Evolutionary conservation across 2,888 invertebrate genomes (phyloP), one percentile per base, ranked within the genome.

Genomic region (Crossocerus cetratus): DNA sequence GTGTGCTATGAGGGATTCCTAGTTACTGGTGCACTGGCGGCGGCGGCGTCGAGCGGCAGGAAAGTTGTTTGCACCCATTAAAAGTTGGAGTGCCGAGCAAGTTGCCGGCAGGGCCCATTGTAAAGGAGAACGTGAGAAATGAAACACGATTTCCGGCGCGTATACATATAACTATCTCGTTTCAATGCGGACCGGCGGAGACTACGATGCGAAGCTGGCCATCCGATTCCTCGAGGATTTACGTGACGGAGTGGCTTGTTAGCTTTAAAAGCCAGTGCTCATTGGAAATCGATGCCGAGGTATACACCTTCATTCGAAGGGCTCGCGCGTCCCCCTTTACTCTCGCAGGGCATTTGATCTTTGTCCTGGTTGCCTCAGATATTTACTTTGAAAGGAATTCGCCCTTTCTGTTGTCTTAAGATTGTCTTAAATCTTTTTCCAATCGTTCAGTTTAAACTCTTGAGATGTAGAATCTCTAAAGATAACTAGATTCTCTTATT

Each of bases 211-310:
- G 76, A 66, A 73, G 68, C 67, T 69, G 62, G 64, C 62, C 65
- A 32, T 32, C 69, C 72, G 67, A 76, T 76, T 70, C 66, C 61
- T 71, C 49, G 63, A 68, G 68, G 68, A 77, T 70, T 70, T 69
- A 72, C 73, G 73, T 58, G 76, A 73, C 78, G 68, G 63, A 74
- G 64, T 68, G 63, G 76, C 74, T 80, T 76, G 72, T 79, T 80
- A 70, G 72, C 64, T 61, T 73, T 76, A 69, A 73, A 76, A 76
- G 63, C 69, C 67, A 32, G n/a, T 58, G 67, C 66, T 68, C 65
- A 76, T 77, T 76, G 78, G 70, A 79, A 79, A 79, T 79, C 78
- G 73, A 79, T 78, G 63, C 65, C 64, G 57, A 66, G 59, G 66
- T 70, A 66, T 60, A n/a, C 70, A 54, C 49, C 65, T 68, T 71